Evolutionary conservation across 2,797 vertebrate genomes (phyloP).

Genomic region (Gila robusta): DNA sequence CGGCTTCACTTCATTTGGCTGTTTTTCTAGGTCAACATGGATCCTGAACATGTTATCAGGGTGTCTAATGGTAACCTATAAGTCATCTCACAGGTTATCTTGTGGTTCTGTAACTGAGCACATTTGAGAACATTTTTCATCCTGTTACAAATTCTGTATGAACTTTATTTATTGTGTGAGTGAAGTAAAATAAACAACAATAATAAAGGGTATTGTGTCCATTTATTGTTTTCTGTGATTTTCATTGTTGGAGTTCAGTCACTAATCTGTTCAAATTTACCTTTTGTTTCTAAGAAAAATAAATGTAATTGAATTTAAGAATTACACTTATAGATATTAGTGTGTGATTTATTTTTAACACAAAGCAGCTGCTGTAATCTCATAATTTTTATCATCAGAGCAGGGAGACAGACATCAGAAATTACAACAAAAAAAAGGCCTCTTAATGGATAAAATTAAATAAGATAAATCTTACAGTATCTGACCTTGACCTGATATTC

Average conservation of each 20-base stretch:
- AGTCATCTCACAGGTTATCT: background rate
- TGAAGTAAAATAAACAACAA: slow-evolving; percentile 27
- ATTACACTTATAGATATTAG: no score
- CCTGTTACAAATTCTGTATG: slow-evolving; percentile 1
- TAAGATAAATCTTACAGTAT: background rate
- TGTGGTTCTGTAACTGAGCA: slow-evolving; percentile 16
- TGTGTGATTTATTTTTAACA: background rate
- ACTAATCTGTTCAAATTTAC: background rate
- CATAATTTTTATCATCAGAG: background rate
- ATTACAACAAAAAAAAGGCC: no score
- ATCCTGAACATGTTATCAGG: slow-evolving; percentile 6
- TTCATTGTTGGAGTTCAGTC: background rate
- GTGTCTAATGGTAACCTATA: background rate
- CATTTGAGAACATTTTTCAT: slow-evolving; percentile 31
- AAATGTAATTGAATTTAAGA: no score
- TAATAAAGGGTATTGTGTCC: slow-evolving; percentile 37
- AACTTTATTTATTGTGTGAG: slow-evolving; percentile 48
- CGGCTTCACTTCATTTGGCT: slow-evolving; percentile 33
- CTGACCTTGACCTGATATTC: background rate
- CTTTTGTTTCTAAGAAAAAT: no score
- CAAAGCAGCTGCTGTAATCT: background rate
- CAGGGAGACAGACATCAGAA: background rate
- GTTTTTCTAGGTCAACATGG: slow-evolving; percentile 32
- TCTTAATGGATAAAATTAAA: background rate
- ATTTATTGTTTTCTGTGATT: background rate